phyloP scores from a whole-genome alignment of 2,113 vertebrate genomes.

The Lepus timidus region DNA sequence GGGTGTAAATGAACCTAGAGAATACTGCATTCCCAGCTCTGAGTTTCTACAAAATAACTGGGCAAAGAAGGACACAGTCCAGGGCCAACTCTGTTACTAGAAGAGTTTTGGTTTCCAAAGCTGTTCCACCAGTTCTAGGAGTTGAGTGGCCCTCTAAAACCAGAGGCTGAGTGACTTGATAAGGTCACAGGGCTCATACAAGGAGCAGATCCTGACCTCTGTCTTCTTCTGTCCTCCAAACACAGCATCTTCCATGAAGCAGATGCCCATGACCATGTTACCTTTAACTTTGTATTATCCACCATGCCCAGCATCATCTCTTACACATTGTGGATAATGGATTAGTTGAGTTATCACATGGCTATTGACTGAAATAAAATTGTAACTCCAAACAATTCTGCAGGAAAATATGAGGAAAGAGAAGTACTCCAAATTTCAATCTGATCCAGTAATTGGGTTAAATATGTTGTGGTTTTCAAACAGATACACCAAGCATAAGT shows the following conservation, averaged over 20 bases:
- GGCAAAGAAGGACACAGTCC: not conserved
- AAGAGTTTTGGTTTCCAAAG: not conserved
- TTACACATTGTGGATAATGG: not conserved
- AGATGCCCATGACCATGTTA: not conserved
- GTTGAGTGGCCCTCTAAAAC: not conserved
- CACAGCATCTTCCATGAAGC: not conserved
- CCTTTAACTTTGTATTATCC: not conserved
- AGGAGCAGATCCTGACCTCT: not conserved
- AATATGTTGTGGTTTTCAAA: not conserved
- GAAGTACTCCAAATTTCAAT: not conserved
- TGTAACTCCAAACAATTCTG: not conserved
- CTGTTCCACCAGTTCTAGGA: not conserved
- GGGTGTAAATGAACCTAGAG: not conserved
- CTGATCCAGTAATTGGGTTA: not conserved
- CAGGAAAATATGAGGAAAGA: not conserved
- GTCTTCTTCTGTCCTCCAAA: not conserved
- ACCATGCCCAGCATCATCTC: not conserved
- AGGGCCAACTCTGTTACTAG: not conserved
- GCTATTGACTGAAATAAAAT: not conserved
- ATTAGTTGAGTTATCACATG: not conserved
- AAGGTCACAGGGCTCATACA: not conserved
- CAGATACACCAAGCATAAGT: not conserved
- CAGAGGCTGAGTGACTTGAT: not conserved
- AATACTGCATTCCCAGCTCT: not conserved
- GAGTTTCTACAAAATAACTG: not conserved